Conservation (phyloP, 2,113 vertebrate genomes). For the Hyaena hyaena region DNA sequence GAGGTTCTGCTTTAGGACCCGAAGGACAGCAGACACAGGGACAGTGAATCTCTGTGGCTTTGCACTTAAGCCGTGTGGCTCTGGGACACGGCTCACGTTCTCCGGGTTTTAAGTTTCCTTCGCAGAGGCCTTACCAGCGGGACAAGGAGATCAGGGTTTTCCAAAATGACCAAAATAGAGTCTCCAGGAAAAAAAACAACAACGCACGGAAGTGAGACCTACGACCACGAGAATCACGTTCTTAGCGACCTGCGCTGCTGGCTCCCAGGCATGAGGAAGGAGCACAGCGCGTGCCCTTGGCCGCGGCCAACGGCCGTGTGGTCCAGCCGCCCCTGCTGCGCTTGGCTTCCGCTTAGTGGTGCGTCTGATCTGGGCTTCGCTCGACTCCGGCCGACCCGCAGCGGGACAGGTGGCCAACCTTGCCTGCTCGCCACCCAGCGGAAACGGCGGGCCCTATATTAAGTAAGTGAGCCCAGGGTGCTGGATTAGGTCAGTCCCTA, state of each 20-base stretch:
- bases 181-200: background rate
- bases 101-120: background rate
- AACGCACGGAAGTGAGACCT: accelerated
- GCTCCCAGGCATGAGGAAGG: accelerated
- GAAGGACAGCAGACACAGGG: accelerated
- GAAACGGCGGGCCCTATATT: slow-evolving; percentile 62
- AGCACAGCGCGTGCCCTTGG: accelerated
- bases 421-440: background rate
- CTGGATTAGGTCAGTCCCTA: slow-evolving; percentile 50
- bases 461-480: slow-evolving; percentile 55
- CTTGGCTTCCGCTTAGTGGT: accelerated
- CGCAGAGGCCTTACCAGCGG: accelerated
- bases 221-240: accelerated
- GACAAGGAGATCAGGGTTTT: background rate
- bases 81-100: accelerated
- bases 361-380: background rate
- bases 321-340: no score
- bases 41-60: background rate
- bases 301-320: accelerated
- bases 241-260: accelerated
- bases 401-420: background rate
- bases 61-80: accelerated
- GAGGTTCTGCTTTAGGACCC: accelerated
- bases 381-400: background rate
- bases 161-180: background rate